A percentile compares a stretch with the other conserved stretches of the same genome.
These are phyloP conservation scores for Sipha maydis DNA, from an alignment of 2,888 invertebrate species.

Conservation along the genomic window DNA sequence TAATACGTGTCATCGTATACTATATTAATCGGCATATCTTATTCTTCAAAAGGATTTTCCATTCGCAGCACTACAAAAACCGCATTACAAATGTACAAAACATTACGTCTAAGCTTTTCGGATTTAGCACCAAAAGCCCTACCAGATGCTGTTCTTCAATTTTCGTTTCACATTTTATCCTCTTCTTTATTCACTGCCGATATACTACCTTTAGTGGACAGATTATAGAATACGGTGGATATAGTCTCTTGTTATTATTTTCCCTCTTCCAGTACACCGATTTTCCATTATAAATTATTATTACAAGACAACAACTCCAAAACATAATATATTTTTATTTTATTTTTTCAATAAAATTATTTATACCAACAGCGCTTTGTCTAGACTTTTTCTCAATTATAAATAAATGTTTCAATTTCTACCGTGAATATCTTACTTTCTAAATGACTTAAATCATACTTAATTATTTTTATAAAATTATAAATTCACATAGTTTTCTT, in stretches of 20 bases:
- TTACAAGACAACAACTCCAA: neutral
- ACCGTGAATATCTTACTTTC: neutral
- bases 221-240: neutral
- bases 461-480: neutral
- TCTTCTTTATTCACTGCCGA: neutral
- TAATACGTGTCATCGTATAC: neutral
- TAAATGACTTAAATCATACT: neutral
- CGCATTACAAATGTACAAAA: slow-evolving; percentile 22
- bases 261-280: neutral
- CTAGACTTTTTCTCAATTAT: neutral
- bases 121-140: slow-evolving; percentile 6
- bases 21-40: neutral
- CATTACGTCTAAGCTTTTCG: slow-evolving; percentile 6
- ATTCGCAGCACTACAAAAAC: neutral
- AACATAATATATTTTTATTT: neutral
- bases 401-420: neutral
- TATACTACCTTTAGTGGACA: neutral
- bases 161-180: neutral
- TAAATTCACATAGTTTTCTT: neutral
- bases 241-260: neutral
- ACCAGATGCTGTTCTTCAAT: slow-evolving; percentile 4
- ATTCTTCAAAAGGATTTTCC: neutral
- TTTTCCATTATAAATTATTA: slow-evolving; percentile 3
- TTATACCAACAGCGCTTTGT: neutral
- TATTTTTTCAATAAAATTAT: slow-evolving; percentile 2